Evolutionary conservation across 2,797 vertebrate species (phyloP), one percentile per base, ranked within the genome.

Genomic region (Microctenopoma stevenorrisi): DNA sequence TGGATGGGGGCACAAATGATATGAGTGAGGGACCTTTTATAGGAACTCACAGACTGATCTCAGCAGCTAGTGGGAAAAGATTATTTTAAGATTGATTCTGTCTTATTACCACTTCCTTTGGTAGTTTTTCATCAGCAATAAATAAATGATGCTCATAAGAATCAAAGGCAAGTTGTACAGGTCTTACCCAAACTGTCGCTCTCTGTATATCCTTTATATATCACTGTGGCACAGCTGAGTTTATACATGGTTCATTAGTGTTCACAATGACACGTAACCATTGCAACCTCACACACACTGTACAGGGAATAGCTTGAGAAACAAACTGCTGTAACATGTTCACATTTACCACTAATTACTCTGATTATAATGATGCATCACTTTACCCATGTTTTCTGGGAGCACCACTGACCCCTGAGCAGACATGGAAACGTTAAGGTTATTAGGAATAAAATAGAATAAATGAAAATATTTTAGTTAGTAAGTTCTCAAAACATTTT

Each of bases 11-110:
- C 42, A 67, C 60, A 81, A 57, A 64, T 75, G 1, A 66, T 25
- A 64, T 25, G 11, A 47, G 54, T 54, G 72, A 55, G 1, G 7
- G 5, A 30, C 6, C 9, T 74, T 67, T 63, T 48, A 28, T 22
- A 68, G 44, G 4, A 68, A 60, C 79, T 72, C 35, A 59, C 43
- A 60, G 55, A 28, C 40, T 69, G 14, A 52, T 67, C 1, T 25
- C 8, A 64, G 43, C n/a, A 58, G 57, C 66, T 35, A 22, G 18
- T 26, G 49, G 42, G 49, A 46, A 26, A 46, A 7, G 9, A 37
- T 2, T 15, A 25, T 61, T 46, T 47, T 14, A 67, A 50, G 5
- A 18, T 12, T 2, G 11, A 4, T 10, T 40, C 13, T 14, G 10
- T 42, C 62, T 50, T 35, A 33, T 40, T 43, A 2, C 14, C 44